These are phyloP conservation scores for Cerastis rubricosa DNA, from an alignment of 2,888 invertebrate genomes.

Conservation along the genomic window DNA sequence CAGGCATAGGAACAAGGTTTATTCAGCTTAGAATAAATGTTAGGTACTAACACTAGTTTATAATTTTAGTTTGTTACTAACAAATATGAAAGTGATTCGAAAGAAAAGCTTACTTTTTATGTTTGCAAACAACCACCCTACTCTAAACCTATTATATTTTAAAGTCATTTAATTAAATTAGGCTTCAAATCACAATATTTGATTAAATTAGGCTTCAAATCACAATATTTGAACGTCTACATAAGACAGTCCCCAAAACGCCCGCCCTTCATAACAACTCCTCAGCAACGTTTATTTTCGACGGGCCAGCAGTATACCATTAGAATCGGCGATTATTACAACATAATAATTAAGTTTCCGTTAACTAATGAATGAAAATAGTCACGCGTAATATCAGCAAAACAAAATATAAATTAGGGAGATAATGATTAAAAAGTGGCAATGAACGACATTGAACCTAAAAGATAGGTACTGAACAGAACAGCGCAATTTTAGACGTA, in stretches of 20 bases:
- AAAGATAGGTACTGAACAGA: slow-evolving; percentile 9
- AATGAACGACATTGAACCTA: slow-evolving; percentile 68
- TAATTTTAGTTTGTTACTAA: no score
- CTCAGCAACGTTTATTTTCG: background rate
- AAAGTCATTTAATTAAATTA: no score
- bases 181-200: background rate
- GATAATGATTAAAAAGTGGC: slow-evolving; percentile 48
- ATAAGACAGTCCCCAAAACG: background rate
- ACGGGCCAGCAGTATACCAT: background rate
- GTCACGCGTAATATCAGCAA: slow-evolving; percentile 23
- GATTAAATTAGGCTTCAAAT: background rate
- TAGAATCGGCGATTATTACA: slow-evolving; percentile 21
- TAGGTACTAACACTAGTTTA: no score
- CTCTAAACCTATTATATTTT: no score
- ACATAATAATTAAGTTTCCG: slow-evolving; percentile 14
- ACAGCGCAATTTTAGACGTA: slow-evolving; percentile 29
- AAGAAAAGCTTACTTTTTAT: no score
- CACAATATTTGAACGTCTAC: background rate
- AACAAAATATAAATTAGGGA: slow-evolving; percentile 15
- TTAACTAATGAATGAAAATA: slow-evolving; percentile 40
- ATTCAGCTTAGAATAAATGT: no score
- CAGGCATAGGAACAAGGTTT: no score
- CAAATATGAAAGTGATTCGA: no score
- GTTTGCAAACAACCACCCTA: no score
- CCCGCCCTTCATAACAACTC: background rate